A percentile compares a stretch with the other conserved stretches of the same genome.
These are phyloP conservation scores for Poecilia gillii DNA, from an alignment of 2,797 vertebrate species.

Conservation along the genomic window DNA sequence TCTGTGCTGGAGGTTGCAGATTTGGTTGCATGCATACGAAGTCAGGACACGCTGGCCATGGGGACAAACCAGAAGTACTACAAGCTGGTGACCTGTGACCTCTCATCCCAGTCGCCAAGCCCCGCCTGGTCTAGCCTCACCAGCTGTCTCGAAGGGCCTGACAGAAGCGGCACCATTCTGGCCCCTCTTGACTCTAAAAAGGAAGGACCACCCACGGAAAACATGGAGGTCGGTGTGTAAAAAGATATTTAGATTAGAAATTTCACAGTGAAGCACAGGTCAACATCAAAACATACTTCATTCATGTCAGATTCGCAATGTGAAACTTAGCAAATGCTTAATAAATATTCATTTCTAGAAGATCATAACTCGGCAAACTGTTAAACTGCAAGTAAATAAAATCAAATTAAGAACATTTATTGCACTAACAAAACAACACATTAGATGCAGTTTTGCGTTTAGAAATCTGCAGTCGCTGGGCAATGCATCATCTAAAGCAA, in stretches of 20 bases:
- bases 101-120: slow-evolving; percentile 93
- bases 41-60: slow-evolving; percentile 84
- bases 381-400: not conserved
- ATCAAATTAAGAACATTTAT: not conserved
- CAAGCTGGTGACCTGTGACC: slow-evolving; percentile 94
- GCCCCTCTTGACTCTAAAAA: slow-evolving; percentile 76
- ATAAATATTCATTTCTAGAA: not conserved
- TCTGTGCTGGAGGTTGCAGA: slow-evolving; percentile 83
- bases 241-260: not conserved
- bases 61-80: slow-evolving; percentile 97
- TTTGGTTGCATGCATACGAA: slow-evolving; percentile 89
- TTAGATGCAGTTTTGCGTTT: not conserved
- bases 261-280: not conserved
- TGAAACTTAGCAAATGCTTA: not conserved
- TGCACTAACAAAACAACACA: not conserved
- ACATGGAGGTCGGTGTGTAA: slow-evolving; percentile 41
- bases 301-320: not conserved
- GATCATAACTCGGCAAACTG: not conserved
- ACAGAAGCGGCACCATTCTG: slow-evolving; percentile 80
- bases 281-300: not conserved
- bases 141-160: slow-evolving; percentile 86
- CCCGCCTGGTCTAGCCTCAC: slow-evolving; percentile 89
- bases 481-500: not conserved
- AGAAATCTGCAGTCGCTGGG: too few relatives aligned
- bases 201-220: slow-evolving; percentile 39